These are phyloP conservation scores for Coenobita brevimanus DNA, from an alignment of 1,140 invertebrate genomes.

Conservation along the genomic window DNA sequence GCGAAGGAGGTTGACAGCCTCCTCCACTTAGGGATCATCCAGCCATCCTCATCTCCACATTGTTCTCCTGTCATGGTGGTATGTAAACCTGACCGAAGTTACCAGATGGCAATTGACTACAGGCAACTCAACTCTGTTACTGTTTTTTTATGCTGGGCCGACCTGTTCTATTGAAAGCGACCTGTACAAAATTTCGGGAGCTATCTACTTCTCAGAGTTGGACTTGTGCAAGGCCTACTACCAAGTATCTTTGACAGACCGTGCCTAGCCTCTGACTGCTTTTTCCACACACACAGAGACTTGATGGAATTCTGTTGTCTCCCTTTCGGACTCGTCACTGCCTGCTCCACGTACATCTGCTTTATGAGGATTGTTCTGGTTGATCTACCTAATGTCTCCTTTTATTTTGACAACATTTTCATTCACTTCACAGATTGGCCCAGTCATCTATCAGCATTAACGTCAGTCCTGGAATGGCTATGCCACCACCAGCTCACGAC, in stretches of 20 bases:
- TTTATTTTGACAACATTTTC: too few species aligned
- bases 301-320: too few species aligned
- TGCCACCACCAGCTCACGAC: too few species aligned
- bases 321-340: too few species aligned
- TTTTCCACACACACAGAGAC: background rate
- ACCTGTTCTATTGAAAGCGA: background rate
- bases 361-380: too few species aligned
- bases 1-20: background rate
- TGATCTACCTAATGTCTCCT: too few species aligned
- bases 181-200: background rate
- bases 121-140: background rate
- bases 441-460: too few species aligned
- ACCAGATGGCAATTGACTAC: conserved; percentile 10
- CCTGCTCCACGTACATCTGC: too few species aligned
- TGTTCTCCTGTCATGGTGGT: conserved; percentile 9
- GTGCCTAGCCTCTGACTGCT: background rate
- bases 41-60: background rate
- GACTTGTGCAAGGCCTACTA: conserved; percentile 22
- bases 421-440: too few species aligned
- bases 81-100: background rate
- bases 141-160: conserved; percentile 10
- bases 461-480: too few species aligned
- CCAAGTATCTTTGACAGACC: background rate
- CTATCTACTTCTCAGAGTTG: background rate
- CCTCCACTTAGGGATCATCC: background rate